Percentiles rank a stretch among this genome's conserved stretches.
These are phyloP conservation scores for Cyprinodon brontotheroides DNA, from an alignment of 2,113 vertebrate species.

Conservation along the genomic window DNA sequence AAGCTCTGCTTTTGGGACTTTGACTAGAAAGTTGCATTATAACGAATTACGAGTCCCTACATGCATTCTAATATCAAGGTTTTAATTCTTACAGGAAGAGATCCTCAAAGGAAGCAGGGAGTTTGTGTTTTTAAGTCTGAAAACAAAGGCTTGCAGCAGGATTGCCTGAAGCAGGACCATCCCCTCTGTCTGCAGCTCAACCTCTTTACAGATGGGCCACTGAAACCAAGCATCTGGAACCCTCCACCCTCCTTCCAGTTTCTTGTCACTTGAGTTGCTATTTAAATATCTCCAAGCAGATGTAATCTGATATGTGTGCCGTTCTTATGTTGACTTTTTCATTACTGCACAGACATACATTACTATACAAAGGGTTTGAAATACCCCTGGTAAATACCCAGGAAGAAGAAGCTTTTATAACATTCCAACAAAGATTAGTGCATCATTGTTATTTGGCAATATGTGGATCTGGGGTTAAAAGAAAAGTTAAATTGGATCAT, in stretches of 20 bases:
- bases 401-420: background rate
- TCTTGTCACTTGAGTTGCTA: background rate
- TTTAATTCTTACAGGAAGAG: conserved; percentile 33
- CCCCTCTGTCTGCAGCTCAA: background rate
- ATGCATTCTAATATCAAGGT: conserved; percentile 8
- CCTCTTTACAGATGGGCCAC: conserved; percentile 28
- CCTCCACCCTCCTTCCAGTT: background rate
- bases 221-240: conserved; percentile 8
- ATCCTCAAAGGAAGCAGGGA: conserved; percentile 37
- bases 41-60: background rate
- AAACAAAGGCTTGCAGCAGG: conserved; percentile 52
- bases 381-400: background rate
- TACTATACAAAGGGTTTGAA: background rate
- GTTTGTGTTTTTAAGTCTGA: conserved; percentile 20
- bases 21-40: background rate
- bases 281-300: conserved; percentile 16
- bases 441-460: background rate
- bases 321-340: background rate
- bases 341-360: background rate
- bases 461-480: background rate
- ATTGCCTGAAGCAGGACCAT: conserved; percentile 20
- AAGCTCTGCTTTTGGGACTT: too few relatives aligned
- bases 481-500: too few relatives aligned
- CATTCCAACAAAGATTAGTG: background rate
- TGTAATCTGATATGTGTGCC: background rate